Conservation (phyloP, 2,797 vertebrate genomes). For the Thripadectes ignobilis region DNA sequence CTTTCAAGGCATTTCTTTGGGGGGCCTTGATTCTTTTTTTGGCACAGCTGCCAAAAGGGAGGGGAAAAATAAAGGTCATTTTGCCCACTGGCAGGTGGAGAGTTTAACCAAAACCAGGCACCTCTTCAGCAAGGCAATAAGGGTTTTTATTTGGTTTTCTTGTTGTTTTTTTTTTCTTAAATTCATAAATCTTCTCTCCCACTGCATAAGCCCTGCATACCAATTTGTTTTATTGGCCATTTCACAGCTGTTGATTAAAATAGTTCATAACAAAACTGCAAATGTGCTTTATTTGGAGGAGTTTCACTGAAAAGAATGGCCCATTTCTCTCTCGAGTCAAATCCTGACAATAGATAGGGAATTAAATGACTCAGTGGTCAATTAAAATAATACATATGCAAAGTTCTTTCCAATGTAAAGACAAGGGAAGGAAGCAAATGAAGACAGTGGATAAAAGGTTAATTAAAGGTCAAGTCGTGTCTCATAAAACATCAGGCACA, state of each 20-base stretch:
- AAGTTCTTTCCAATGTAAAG: background rate
- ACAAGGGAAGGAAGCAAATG: background rate
- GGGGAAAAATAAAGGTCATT: background rate
- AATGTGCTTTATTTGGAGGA: slow-evolving; percentile 38
- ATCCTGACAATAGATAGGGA: background rate
- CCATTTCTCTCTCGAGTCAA: background rate
- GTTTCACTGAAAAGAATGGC: background rate
- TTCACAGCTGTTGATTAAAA: slow-evolving; percentile 63
- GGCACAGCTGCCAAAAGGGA: background rate
- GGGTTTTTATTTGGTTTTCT: background rate
- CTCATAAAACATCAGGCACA: background rate
- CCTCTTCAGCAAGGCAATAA: background rate
- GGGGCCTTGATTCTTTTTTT: background rate
- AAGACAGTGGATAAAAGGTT: slow-evolving; percentile 28
- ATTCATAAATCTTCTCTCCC: background rate
- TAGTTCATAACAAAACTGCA: slow-evolving; percentile 43
- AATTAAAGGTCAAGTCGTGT: slow-evolving; percentile 42
- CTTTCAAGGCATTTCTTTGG: background rate
- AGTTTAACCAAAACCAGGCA: background rate
- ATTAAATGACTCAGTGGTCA: background rate
- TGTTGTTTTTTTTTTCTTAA: background rate
- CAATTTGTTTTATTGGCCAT: slow-evolving; percentile 53
- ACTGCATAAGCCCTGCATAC: background rate
- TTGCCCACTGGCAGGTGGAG: background rate
- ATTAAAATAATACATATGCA: slow-evolving; percentile 27